These are phyloP conservation scores for Coelinius sp. DNA, from an alignment of 2,888 invertebrate species.

Conservation along the genomic window DNA sequence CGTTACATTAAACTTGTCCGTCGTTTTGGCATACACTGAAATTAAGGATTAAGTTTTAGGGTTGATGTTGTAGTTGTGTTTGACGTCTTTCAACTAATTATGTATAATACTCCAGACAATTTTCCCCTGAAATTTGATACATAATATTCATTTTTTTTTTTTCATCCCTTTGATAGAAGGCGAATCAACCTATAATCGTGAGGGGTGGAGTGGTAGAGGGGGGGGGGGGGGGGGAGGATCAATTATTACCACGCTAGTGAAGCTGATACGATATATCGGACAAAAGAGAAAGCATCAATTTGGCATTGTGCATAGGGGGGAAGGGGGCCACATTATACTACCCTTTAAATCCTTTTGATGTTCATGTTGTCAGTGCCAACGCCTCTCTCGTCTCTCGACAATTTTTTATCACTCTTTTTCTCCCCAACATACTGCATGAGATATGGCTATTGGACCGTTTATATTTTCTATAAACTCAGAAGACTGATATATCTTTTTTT, in stretches of 20 bases:
- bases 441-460: background rate
- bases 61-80: background rate
- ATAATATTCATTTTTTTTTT: background rate
- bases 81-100: background rate
- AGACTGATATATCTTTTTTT: constrained; percentile 25
- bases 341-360: constrained; percentile 32
- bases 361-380: constrained; percentile 27
- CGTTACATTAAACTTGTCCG: background rate
- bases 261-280: constrained; percentile 9
- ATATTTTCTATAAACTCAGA: constrained; percentile 13
- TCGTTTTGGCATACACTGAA: background rate
- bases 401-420: constrained; percentile 4
- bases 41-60: background rate
- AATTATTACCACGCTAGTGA: constrained; percentile 20
- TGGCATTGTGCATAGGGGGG: constrained; percentile 1
- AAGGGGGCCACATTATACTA: constrained; percentile 13
- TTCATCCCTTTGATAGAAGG: background rate
- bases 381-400: background rate
- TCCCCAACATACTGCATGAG: background rate
- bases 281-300: constrained; percentile 26
- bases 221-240: too few species aligned
- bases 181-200: constrained; percentile 6
- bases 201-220: too few species aligned
- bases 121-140: background rate
- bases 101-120: background rate